phyloP scores from a whole-genome alignment of 2,888 invertebrate genomes.

The Trissolcus japonicus region DNA sequence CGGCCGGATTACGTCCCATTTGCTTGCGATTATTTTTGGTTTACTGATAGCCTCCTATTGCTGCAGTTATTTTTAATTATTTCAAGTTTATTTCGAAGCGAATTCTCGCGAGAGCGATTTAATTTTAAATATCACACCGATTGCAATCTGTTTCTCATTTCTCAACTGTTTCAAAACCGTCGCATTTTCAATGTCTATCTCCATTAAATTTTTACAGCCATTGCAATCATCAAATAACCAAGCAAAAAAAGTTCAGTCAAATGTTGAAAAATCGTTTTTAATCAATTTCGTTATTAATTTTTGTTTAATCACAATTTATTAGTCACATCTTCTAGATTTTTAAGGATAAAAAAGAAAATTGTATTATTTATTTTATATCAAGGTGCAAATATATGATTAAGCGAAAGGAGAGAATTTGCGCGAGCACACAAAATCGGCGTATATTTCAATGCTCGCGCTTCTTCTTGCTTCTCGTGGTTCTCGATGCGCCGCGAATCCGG shows the following conservation, averaged over 20 bases:
- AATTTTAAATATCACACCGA: slow-evolving; percentile 37
- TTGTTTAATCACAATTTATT: no score
- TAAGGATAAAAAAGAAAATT: no score
- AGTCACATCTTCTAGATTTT: no score
- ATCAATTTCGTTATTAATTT: no score
- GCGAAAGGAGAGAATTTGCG: slow-evolving; percentile 16
- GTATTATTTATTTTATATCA: slow-evolving; percentile 2
- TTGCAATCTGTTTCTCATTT: slow-evolving; percentile 39
- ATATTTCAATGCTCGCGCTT: slow-evolving; percentile 45
- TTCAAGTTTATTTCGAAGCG: slow-evolving; percentile 15
- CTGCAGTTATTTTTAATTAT: slow-evolving; percentile 6
- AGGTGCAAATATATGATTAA: slow-evolving; percentile 3
- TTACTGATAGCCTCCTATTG: slow-evolving; percentile 1
- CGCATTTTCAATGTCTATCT: no score
- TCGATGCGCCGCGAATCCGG: slow-evolving; percentile 66
- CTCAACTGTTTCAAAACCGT: slow-evolving; percentile 28
- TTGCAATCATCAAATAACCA: no score
- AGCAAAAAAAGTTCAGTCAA: no score
- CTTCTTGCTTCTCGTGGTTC: slow-evolving; percentile 33
- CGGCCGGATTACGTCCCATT: no score
- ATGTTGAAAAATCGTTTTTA: no score
- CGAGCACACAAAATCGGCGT: slow-evolving; percentile 28
- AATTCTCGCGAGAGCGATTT: slow-evolving; percentile 14
- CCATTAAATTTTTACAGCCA: no score
- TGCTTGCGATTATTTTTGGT: neutral